Conservation (phyloP, 1,140 invertebrate genomes). For the Rhagoletis zephyria region DNA sequence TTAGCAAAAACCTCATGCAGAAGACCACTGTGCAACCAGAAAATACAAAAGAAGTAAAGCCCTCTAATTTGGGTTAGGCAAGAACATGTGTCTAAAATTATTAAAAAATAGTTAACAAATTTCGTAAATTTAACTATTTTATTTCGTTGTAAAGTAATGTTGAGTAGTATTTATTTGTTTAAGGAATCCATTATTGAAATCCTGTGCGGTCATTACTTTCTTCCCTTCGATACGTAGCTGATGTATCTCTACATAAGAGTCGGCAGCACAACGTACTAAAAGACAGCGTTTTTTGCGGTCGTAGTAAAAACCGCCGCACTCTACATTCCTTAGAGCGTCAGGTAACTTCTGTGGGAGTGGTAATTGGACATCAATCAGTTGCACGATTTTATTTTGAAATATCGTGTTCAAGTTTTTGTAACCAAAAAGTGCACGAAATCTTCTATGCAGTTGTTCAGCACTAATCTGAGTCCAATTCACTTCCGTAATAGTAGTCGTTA, state of each 20-base stretch:
- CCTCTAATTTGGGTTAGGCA: conserved; percentile 79
- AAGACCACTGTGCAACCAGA: conserved; percentile 81
- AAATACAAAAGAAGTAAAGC: conserved; percentile 80
- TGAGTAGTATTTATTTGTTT: conserved; percentile 68
- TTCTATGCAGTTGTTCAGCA: conserved; percentile 78
- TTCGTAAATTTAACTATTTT: conserved; percentile 39
- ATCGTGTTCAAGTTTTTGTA: conserved; percentile 78
- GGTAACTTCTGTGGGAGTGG: background rate
- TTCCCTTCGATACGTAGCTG: conserved; percentile 77
- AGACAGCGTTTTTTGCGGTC: conserved; percentile 70
- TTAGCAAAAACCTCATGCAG: conserved; percentile 85
- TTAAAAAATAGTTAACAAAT: no score
- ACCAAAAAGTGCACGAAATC: conserved; percentile 79
- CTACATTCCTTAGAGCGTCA: background rate
- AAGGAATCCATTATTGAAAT: conserved; percentile 82
- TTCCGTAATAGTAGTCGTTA: conserved; percentile 76
- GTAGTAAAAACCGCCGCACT: conserved; percentile 62
- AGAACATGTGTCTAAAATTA: no score
- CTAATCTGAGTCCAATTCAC: conserved; percentile 79
- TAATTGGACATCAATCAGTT: conserved; percentile 76
- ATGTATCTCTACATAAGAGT: conserved; percentile 76
- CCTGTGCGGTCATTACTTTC: conserved; percentile 77
- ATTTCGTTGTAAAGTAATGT: conserved; percentile 63
- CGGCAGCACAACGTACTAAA: conserved; percentile 77
- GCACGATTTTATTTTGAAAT: conserved; percentile 77